Percentiles rank a stretch among this genome's conserved stretches.
These are phyloP conservation scores for Beroe ovata DNA, from an alignment of 37 sponge, comb jelly and placozoan genomes.

Conservation along the genomic window DNA sequence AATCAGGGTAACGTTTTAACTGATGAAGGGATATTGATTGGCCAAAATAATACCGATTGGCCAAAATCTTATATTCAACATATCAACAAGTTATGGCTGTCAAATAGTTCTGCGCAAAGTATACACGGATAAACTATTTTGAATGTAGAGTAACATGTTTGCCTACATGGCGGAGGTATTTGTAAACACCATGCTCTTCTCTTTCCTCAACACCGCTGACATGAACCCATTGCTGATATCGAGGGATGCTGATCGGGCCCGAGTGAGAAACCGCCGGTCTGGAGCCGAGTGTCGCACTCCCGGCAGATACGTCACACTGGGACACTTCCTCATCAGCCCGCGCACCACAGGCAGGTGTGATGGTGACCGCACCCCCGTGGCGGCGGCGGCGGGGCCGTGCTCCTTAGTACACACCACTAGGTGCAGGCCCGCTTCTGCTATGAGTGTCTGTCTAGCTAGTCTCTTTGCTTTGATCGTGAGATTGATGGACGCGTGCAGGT, in stretches of 20 bases:
- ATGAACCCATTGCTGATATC: not conserved
- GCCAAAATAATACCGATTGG: no score
- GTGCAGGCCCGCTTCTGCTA: not conserved
- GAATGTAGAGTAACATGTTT: no score
- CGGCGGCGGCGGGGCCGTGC: not conserved
- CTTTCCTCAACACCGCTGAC: not conserved
- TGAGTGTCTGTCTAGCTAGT: not conserved
- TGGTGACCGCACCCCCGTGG: no score
- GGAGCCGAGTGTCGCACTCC: not conserved
- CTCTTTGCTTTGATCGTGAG: constrained; percentile 8
- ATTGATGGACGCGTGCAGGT: not conserved
- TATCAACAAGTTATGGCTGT: no score
- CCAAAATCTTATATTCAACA: no score
- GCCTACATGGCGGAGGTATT: no score
- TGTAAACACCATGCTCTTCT: not conserved
- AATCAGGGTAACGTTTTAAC: no score
- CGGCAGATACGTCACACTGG: not conserved
- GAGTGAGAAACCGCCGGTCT: not conserved
- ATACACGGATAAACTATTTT: no score
- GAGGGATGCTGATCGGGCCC: not conserved
- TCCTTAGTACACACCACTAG: not conserved
- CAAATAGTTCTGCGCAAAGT: no score
- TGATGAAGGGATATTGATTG: no score
- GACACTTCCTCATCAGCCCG: not conserved
- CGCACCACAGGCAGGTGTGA: not conserved